Base-by-base conservation (phyloP, 2,113 vertebrate genomes). In the Engraulis encrasicolus region DNA sequence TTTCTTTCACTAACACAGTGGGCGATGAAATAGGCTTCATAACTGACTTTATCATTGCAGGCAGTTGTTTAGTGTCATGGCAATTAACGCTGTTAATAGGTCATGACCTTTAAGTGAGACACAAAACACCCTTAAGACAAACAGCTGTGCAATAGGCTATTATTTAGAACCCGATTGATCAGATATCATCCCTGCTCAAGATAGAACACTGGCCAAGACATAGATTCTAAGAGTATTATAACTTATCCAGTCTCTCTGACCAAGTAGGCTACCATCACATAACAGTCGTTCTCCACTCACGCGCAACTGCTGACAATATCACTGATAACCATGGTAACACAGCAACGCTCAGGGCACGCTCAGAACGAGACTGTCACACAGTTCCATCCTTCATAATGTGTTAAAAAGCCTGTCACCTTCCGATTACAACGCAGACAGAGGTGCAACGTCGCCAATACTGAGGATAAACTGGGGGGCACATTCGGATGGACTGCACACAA, bases 291-390 rank as follows among this genome's bases (percentile, higher is more conserved):
- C 11, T 74, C 66, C 27, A 27, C 27, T 34, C 66, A 34, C 6
- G 66, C 66, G 66, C 66, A 74, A 74, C 66, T 36, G 27, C 66
- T 74, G 27, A 34, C 31, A 81, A 86, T 89, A 85, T 85, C 86
- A 90, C 78, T 50, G 80, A 92, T 93, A 91, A 87, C 93, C 91
- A 94, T 94, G 92, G 92, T 90, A 93, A 94, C 92, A 86, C 80
- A 1, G 88, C 86, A 88, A 89, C 88, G 89, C 88, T 79, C 81
- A 77, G 85, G 86, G 88, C 89, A 84, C 79, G 85, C 86, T 74
- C 66, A 74, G 66, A 15, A 34, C 27, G 66, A 74, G 66, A 74
- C 66, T 74, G 31, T 14, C 9, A 58, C 18, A 58, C 20, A 20
- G 54, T 61, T 34, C 31, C 27, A 74, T 74, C 66, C 31, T 74